Base-by-base conservation (phyloP, 2,888 invertebrate species). In the Chloromyia formosa region DNA sequence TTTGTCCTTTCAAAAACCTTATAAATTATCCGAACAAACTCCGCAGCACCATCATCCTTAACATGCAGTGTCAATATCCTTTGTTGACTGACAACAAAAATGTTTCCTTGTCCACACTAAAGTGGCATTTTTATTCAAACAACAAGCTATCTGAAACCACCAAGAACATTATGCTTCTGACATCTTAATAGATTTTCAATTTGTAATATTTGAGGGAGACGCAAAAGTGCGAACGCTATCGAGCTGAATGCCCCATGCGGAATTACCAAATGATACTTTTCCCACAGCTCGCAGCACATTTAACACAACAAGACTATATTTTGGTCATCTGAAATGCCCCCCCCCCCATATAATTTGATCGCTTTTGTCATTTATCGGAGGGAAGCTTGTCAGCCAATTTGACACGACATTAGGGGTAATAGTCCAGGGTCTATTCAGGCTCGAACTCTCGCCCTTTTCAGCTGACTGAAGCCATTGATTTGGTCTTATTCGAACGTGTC, bases 401-500 rank as follows among this genome's bases (percentile, higher is more conserved):
- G 58, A 71, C 56, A 58, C 35, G 56, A 40, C 56, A 40, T 58
- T 71, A 18, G 10, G n/a, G 22, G 7, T 4, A 4, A 20, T 40
- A 5, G 27, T 7, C 2, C 27, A 4, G 42, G n/a, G 35, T 20
- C 20, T 40, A 40, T 56, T 23, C 58, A 20, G 56, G 40, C 14
- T n/a, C 12, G 54, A 35, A 54, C 10, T 45, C 42, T 16, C 18
- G 56, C 18, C 20, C 56, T 10, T 56, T 49, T 49, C 49, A 2
- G 7, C 2, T 35, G 27, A 35, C 27, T n/a, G n/a, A n/a, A n/a
- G n/a, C n/a, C n/a, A n/a, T n/a, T n/a, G n/a, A n/a, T n/a, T n/a
- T n/a, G 27, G 27, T 35, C 27, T 77, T 73, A 74, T 20, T 76
- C 68, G 75, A 66, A 75, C 75, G 75, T 75, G 75, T 73, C 75